Evolutionary conservation across 2,888 invertebrate genomes (phyloP).

Genomic region (Ceramica pisi): DNA sequence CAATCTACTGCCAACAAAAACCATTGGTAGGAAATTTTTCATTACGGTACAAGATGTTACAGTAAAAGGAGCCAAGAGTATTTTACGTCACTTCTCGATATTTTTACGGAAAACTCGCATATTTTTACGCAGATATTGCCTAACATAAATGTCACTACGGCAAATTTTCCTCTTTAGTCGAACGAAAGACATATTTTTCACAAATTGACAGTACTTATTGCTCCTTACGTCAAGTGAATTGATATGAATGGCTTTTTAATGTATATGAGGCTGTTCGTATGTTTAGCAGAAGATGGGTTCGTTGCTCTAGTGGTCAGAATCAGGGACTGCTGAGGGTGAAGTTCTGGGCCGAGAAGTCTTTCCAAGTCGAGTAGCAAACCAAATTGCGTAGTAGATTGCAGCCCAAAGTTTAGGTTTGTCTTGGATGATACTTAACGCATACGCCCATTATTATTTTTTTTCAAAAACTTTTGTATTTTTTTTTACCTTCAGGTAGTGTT

Average conservation of each 20-base stretch:
- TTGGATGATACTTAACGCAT: no score
- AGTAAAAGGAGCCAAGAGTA: constrained; percentile 35
- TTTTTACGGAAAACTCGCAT: constrained; percentile 31
- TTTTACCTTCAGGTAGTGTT: no score
- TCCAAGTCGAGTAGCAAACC: background rate
- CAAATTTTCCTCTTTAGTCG: background rate
- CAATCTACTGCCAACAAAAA: constrained; percentile 25
- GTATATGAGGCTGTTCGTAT: background rate
- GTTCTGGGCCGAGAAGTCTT: background rate
- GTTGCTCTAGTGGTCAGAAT: no score
- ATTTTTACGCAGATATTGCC: constrained; percentile 33
- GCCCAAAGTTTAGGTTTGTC: background rate
- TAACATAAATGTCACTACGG: constrained; percentile 46
- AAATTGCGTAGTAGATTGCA: background rate
- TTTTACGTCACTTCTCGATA: constrained; percentile 34
- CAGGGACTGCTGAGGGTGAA: background rate
- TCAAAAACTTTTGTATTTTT: no score
- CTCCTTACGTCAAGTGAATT: constrained; percentile 24
- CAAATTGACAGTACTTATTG: constrained; percentile 51
- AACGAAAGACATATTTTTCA: constrained; percentile 45
- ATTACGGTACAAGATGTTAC: constrained; percentile 31
- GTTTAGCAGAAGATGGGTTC: background rate
- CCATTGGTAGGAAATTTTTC: constrained; percentile 25
- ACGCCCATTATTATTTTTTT: no score
- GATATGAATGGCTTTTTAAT: constrained; percentile 37